Conservation (phyloP, 2,888 invertebrate genomes). For the Malachius bipustulatus region DNA sequence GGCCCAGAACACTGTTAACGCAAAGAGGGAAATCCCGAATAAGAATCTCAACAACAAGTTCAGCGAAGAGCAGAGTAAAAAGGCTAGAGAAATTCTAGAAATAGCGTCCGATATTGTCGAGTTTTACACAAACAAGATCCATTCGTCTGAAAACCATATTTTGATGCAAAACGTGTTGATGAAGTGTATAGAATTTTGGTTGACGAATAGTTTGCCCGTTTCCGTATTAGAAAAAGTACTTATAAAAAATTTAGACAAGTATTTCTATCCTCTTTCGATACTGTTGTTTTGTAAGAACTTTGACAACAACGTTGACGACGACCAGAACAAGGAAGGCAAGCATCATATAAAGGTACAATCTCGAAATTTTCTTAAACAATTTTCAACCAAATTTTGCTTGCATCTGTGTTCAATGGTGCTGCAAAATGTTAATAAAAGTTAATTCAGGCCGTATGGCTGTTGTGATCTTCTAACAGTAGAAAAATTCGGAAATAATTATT, state of each 20-base stretch:
- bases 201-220: constrained; percentile 33
- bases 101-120: constrained; percentile 32
- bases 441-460: constrained; percentile 12
- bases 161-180: constrained; percentile 37
- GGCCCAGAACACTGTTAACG: constrained; percentile 16
- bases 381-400: constrained; percentile 38
- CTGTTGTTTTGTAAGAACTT: constrained; percentile 38
- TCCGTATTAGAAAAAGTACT: constrained; percentile 33
- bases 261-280: constrained; percentile 37
- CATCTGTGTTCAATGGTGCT: constrained; percentile 38
- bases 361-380: constrained; percentile 36
- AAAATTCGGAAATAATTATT: too few species aligned
- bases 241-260: constrained; percentile 37
- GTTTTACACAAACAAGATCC: constrained; percentile 35
- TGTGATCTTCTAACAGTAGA: too few species aligned
- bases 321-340: constrained; percentile 24
- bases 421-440: constrained; percentile 36
- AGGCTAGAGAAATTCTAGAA: constrained; percentile 29
- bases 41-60: constrained; percentile 15
- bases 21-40: constrained; percentile 13
- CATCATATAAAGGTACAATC: constrained; percentile 27
- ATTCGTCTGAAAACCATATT: constrained; percentile 36
- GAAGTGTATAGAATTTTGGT: constrained; percentile 37
- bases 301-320: constrained; percentile 31
- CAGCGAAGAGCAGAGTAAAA: constrained; percentile 28